Percentiles rank a stretch among this genome's conserved stretches.
phyloP scores from a whole-genome alignment of 2,113 vertebrate species.

The Falco punctatus region DNA sequence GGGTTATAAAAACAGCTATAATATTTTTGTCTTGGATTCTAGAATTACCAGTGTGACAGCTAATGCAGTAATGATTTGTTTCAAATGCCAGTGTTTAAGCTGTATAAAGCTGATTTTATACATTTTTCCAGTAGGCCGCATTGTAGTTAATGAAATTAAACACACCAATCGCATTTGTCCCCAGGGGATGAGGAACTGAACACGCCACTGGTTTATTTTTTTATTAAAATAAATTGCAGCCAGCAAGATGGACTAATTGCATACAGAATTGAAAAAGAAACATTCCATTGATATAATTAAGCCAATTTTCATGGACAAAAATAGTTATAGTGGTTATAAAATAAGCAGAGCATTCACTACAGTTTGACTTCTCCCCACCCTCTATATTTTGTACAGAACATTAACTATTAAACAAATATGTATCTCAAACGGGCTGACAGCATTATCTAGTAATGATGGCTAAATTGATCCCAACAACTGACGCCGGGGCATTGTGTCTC shows the following conservation, averaged over 20 bases:
- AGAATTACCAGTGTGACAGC: slow-evolving; percentile 82
- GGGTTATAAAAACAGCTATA: slow-evolving; percentile 82
- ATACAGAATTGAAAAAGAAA: slow-evolving; percentile 87
- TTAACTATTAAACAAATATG: slow-evolving; percentile 89
- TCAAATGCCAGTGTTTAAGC: slow-evolving; percentile 87
- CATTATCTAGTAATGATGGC: slow-evolving; percentile 79
- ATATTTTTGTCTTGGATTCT: slow-evolving; percentile 81
- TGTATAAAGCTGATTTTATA: slow-evolving; percentile 89
- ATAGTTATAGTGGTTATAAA: slow-evolving; percentile 86
- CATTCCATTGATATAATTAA: slow-evolving; percentile 91
- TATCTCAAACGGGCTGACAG: slow-evolving; percentile 51
- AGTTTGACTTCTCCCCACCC: slow-evolving; percentile 63
- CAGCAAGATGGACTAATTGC: slow-evolving; percentile 92
- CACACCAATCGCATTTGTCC: slow-evolving; percentile 88
- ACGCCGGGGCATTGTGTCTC: slow-evolving; percentile 22
- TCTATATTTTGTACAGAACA: slow-evolving; percentile 73
- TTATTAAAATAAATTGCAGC: slow-evolving; percentile 97
- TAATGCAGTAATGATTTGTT: slow-evolving; percentile 89
- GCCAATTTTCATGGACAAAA: slow-evolving; percentile 92
- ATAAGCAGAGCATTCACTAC: slow-evolving; percentile 87
- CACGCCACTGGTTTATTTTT: slow-evolving; percentile 90
- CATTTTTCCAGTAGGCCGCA: slow-evolving; percentile 91
- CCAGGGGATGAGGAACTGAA: slow-evolving; percentile 87
- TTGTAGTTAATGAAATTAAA: slow-evolving; percentile 98
- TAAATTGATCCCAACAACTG: slow-evolving; percentile 83